These are phyloP conservation scores for Chloroclysta siterata DNA, from an alignment of 2,888 invertebrate species.

Conservation along the genomic window DNA sequence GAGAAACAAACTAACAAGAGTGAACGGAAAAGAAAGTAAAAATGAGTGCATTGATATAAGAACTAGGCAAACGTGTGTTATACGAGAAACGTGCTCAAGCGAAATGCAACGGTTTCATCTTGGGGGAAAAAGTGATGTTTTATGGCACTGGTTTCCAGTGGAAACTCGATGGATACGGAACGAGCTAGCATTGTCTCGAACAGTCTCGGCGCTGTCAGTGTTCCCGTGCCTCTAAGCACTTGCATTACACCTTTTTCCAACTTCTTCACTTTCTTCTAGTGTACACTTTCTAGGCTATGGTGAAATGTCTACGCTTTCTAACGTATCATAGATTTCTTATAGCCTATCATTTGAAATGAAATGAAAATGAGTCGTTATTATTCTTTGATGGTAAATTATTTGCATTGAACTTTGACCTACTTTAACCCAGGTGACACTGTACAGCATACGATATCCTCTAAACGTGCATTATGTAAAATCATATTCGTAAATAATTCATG, in stretches of 20 bases:
- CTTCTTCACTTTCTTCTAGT: slow-evolving; percentile 83
- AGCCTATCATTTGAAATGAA: slow-evolving; percentile 73
- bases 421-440: slow-evolving; percentile 22
- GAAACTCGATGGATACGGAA: slow-evolving; percentile 66
- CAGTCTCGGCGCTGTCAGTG: slow-evolving; percentile 35
- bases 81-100: slow-evolving; percentile 70
- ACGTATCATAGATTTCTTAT: slow-evolving; percentile 81
- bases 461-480: background rate
- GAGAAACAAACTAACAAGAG: slow-evolving; percentile 73
- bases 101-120: slow-evolving; percentile 68
- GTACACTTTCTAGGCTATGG: slow-evolving; percentile 83
- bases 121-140: slow-evolving; percentile 75
- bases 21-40: slow-evolving; percentile 84
- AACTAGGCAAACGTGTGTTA: slow-evolving; percentile 75
- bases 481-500: background rate
- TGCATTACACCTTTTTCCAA: slow-evolving; percentile 75
- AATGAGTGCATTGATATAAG: slow-evolving; percentile 80
- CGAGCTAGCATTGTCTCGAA: slow-evolving; percentile 61
- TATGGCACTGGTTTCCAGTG: slow-evolving; percentile 54
- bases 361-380: slow-evolving; percentile 79
- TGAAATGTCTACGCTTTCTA: slow-evolving; percentile 82
- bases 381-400: slow-evolving; percentile 40
- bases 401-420: slow-evolving; percentile 37
- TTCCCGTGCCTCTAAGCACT: slow-evolving; percentile 68
- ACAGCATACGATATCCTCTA: background rate